phyloP scores from a whole-genome alignment of 2,797 vertebrate species.

The Pogoniulus pusillus region DNA sequence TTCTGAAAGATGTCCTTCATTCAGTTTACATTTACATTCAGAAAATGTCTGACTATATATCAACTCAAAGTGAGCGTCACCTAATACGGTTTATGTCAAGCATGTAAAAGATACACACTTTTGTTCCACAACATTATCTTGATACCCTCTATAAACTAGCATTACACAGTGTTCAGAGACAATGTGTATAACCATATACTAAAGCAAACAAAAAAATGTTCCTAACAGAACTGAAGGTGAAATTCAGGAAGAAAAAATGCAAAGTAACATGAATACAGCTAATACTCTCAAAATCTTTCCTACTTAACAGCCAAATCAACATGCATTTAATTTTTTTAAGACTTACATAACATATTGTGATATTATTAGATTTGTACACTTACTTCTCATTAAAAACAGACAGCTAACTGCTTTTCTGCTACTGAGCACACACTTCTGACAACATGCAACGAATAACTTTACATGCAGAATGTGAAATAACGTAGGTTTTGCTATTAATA shows the following conservation, averaged over 20 bases:
- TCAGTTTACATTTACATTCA: not conserved
- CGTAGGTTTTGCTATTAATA: not conserved
- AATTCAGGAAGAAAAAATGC: not conserved
- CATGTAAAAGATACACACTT: not conserved
- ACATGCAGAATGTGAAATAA: fast-evolving
- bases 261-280: not conserved
- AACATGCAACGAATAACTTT: not conserved
- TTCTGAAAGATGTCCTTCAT: not conserved
- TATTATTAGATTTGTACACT: not conserved
- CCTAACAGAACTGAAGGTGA: not conserved
- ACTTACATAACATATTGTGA: not conserved
- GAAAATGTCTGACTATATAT: not conserved
- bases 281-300: not conserved
- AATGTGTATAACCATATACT: not conserved
- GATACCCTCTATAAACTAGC: not conserved
- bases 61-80: not conserved
- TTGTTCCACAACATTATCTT: not conserved
- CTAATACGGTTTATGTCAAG: not conserved
- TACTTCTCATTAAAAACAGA: not conserved
- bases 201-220: not conserved
- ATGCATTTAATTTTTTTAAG: not conserved
- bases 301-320: not conserved
- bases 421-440: fast-evolving
- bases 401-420: not conserved
- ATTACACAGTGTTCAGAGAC: not conserved